Base-by-base conservation (phyloP, 2,797 vertebrate genomes). In the Hoplostethus mediterraneus region DNA sequence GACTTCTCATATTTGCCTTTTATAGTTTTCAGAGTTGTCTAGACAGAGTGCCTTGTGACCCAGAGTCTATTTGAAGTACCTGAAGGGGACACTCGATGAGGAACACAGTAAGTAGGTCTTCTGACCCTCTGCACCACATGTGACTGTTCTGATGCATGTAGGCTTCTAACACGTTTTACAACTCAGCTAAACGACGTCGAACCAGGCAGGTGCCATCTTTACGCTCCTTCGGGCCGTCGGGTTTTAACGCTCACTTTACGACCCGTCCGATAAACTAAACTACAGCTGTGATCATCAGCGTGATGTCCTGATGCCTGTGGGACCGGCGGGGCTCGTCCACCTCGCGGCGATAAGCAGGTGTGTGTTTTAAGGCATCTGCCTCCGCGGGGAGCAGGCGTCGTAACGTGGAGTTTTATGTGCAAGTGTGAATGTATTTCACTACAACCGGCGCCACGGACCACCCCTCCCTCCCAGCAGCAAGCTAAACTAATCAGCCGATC, bases 401-500 rank as follows among this genome's bases (percentile, higher is more conserved):
- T 36, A 36, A 33, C 6, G 33, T 6, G 5, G n/a, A 33, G 11
- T 28, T 69, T 38, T 57, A 10, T 63, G 61, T 65, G 53, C 40
- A 64, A 67, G 65, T 75, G 21, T 44, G 40, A 25, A 61, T 16
- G 45, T 16, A 71, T 68, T 73, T 67, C 63, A 70, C 33, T 45
- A 45, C 52, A 48, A 36, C 44, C 60, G 11, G 28, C 12, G 8
- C 31, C 38, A 21, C 13, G 48, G 49, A 73, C 42, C 55, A 84
- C 70, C 55, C 60, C 44, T 56, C 75, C 68, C 73, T 73, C 66
- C 63, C 67, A 51, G 75, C 54, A 56, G 57, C 68, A 76, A 83
- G 80, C 68, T 75, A 86, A 78, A 89, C 80, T 78, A 84, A 86
- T 82, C 71, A 86, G 36, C 55, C 61, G 49, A 87, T 86, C 81